Conservation (phyloP, 2,888 invertebrate genomes). For the Limnephilus rhombicus region DNA sequence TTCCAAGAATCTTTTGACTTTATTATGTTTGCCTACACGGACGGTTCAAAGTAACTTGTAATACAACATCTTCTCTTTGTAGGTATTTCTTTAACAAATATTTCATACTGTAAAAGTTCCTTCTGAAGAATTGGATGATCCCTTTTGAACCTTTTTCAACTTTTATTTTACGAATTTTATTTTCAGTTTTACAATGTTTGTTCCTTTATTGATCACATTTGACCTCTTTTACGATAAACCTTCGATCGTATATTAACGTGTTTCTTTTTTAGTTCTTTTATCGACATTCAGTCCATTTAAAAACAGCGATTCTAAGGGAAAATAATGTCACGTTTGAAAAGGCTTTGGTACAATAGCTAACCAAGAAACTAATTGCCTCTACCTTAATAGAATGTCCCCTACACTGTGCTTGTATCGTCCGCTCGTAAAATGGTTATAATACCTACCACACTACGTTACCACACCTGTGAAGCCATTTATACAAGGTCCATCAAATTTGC, state of each 20-base stretch:
- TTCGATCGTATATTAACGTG: neutral
- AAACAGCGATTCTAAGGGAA: neutral
- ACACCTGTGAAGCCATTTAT: neutral
- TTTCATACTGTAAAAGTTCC: neutral
- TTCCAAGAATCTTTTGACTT: conserved; percentile 21
- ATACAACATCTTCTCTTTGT: conserved; percentile 22
- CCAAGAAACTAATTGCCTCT: neutral
- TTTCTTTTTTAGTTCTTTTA: neutral
- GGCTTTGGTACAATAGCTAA: neutral
- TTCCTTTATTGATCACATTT: neutral
- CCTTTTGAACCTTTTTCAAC: neutral
- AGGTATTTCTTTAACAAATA: conserved; percentile 4
- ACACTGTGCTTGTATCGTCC: neutral
- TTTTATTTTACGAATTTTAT: conserved; percentile 1
- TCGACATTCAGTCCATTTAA: neutral
- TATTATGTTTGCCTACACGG: conserved; percentile 9
- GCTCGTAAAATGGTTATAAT: neutral
- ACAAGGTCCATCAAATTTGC: neutral
- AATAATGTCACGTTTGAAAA: neutral
- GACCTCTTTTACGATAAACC: neutral
- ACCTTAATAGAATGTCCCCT: neutral
- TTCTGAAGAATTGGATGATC: conserved; percentile 7
- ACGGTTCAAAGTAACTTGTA: conserved; percentile 34
- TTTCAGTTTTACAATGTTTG: neutral
- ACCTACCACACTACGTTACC: neutral